These are phyloP conservation scores for Panagrolaimus sp. DNA, from an alignment of 1,140 invertebrate species.

Conservation along the genomic window DNA sequence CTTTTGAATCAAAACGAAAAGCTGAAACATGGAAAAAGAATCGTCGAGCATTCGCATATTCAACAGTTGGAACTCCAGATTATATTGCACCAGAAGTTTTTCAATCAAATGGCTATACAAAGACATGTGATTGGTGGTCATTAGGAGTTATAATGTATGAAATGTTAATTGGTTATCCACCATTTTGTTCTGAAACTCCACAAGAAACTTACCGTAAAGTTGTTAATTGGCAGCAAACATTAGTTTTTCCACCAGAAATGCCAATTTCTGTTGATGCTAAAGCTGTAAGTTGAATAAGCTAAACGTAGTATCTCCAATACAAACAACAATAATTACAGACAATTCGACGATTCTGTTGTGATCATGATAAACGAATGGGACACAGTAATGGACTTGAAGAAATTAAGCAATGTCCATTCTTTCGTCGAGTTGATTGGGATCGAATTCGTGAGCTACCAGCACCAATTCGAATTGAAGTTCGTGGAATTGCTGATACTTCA, in stretches of 20 bases:
- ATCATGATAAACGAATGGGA: constrained; percentile 75
- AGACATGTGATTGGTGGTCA: constrained; percentile 99
- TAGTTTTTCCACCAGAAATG: constrained; percentile 95
- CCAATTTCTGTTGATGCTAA: constrained; percentile 81
- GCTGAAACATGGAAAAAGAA: constrained; percentile 60
- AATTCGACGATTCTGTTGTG: constrained; percentile 76
- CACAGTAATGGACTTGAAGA: constrained; percentile 61
- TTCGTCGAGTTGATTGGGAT: constrained; percentile 70
- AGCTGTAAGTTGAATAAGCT: constrained; percentile 54
- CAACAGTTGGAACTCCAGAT: constrained; percentile 94
- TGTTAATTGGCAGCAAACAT: constrained; percentile 96
- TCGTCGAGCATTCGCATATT: constrained; percentile 91
- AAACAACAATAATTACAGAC: constrained; percentile 43
- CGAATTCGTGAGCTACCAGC: constrained; percentile 85
- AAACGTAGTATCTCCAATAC: background rate
- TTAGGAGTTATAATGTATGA: constrained; percentile 97
- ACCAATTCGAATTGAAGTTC: constrained; percentile 87
- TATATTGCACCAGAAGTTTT: constrained; percentile 69
- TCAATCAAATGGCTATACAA: constrained; percentile 70
- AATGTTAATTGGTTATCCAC: constrained; percentile 95
- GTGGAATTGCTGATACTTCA: constrained; percentile 81
- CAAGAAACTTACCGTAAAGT: constrained; percentile 95
- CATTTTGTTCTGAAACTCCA: constrained; percentile 84
- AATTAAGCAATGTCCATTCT: constrained; percentile 67
- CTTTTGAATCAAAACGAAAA: constrained; percentile 31